phyloP scores from a whole-genome alignment of 2,888 invertebrate genomes.

The Caenorhabditis sp. region DNA sequence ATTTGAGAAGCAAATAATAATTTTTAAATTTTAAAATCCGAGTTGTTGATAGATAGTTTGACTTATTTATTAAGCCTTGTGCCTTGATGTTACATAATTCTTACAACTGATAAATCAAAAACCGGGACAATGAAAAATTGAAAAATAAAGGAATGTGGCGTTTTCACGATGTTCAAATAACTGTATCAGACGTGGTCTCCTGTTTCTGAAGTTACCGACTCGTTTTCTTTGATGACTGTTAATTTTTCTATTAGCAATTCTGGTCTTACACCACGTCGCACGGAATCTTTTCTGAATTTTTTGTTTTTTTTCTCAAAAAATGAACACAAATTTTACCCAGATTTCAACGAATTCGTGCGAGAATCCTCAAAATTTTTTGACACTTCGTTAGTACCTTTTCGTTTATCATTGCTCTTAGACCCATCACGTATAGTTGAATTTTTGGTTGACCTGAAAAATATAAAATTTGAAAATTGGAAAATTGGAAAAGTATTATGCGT shows the following conservation, averaged over 20 bases:
- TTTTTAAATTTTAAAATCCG: no score
- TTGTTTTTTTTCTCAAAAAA: no score
- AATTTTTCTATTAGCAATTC: conserved; percentile 70
- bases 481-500: no score
- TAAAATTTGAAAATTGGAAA: no score
- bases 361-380: conserved; percentile 52
- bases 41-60: no score
- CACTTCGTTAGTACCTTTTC: conserved; percentile 22
- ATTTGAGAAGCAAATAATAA: no score
- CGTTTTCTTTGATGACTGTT: conserved; percentile 74
- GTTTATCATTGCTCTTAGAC: conserved; percentile 55
- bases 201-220: conserved; percentile 69
- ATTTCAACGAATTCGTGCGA: conserved; percentile 60
- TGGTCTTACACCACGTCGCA: conserved; percentile 46
- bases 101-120: no score
- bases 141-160: background rate
- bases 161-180: background rate
- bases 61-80: no score
- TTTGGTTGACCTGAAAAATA: conserved; percentile 66
- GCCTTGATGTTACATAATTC: background rate
- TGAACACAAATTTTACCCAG: conserved; percentile 48
- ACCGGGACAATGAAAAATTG: no score
- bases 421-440: conserved; percentile 70
- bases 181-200: conserved; percentile 68
- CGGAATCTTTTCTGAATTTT: conserved; percentile 63